phyloP scores from a whole-genome alignment of 2,797 vertebrate genomes.

The Sebastes dallii region DNA sequence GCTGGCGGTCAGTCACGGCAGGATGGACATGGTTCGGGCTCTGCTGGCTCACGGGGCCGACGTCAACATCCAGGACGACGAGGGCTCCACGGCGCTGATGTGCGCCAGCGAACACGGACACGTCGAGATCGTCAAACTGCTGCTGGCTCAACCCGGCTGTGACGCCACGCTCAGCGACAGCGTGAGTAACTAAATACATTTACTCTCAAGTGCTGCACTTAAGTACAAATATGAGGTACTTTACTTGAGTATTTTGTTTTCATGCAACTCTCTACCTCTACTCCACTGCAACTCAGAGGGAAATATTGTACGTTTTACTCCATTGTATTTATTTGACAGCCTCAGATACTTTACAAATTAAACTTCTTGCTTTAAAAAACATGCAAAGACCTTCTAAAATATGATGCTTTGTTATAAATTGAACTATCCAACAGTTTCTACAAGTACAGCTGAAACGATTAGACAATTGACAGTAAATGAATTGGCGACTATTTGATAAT shows the following conservation, averaged over 20 bases:
- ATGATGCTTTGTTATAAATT: too few species aligned
- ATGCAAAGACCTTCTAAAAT: too few species aligned
- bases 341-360: background rate
- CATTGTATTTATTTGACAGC: background rate
- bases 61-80: constrained; percentile 96
- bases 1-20: constrained; percentile 96
- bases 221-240: too few species aligned
- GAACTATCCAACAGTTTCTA: too few species aligned
- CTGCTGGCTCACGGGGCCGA: constrained; percentile 91
- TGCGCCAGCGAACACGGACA: constrained; percentile 97
- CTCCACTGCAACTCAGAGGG: too few species aligned
- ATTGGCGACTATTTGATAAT: too few species aligned
- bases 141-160: constrained; percentile 91
- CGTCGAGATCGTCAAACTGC: constrained; percentile 94
- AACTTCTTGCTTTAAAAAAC: background rate
- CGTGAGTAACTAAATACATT: constrained; percentile 78
- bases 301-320: background rate
- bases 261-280: background rate
- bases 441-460: too few species aligned
- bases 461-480: too few species aligned
- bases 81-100: constrained; percentile 98
- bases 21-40: constrained; percentile 98
- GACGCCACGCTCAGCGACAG: constrained; percentile 93
- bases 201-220: background rate
- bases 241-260: background rate